phyloP scores from a whole-genome alignment of 2,113 vertebrate species.

The Mirounga angustirostris region DNA sequence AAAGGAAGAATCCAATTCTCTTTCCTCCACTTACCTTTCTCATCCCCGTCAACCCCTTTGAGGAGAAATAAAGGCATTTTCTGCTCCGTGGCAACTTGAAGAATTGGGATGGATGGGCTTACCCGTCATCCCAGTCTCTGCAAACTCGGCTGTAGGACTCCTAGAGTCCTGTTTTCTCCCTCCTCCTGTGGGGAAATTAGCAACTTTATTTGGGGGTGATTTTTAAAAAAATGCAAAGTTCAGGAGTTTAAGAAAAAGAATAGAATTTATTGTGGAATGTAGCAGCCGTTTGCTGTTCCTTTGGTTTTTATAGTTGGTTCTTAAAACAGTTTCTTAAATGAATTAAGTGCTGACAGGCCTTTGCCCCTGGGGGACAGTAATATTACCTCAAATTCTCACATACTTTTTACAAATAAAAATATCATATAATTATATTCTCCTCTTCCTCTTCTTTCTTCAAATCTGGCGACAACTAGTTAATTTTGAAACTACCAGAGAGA shows the following conservation, averaged over 20 bases:
- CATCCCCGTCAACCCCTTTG: accelerated
- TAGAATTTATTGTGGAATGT: background rate
- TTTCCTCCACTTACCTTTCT: background rate
- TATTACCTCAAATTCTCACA: conserved; percentile 68
- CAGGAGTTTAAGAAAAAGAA: conserved; percentile 7
- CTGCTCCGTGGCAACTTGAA: background rate
- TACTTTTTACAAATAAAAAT: conserved; percentile 65
- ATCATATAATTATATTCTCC: conserved; percentile 53
- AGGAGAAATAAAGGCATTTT: background rate
- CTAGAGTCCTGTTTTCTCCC: background rate
- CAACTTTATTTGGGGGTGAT: background rate
- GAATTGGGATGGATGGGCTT: background rate
- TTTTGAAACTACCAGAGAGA: conserved; percentile 82
- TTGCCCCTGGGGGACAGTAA: background rate
- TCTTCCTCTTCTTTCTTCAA: background rate
- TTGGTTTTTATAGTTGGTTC: conserved; percentile 41
- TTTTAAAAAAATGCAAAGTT: background rate
- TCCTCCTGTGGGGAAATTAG: background rate
- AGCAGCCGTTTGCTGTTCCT: background rate
- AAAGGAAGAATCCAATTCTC: background rate
- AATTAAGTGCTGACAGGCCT: conserved; percentile 70
- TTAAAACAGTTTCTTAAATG: conserved; percentile 61
- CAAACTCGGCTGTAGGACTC: background rate
- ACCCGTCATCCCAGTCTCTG: accelerated
- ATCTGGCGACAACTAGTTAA: conserved; percentile 84